Evolutionary conservation across 2,888 invertebrate genomes (phyloP).

Genomic region (Linnaemya tessellans): DNA sequence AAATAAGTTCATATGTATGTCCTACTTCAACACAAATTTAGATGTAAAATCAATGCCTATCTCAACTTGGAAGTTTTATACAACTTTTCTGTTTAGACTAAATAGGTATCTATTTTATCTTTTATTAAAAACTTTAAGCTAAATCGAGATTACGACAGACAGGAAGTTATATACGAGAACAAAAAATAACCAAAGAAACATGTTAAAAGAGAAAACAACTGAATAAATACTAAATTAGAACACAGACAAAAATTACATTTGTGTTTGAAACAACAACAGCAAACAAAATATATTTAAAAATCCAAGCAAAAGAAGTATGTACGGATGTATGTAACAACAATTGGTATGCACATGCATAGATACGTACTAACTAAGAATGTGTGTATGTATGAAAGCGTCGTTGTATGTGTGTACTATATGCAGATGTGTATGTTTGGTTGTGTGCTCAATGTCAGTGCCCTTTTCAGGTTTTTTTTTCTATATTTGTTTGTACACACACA

Average conservation of each 20-base stretch:
- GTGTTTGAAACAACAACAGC: slow-evolving; percentile 30
- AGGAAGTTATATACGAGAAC: slow-evolving; percentile 55
- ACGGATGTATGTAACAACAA: background rate
- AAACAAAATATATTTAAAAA: slow-evolving; percentile 15
- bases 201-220: slow-evolving; percentile 19
- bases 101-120: slow-evolving; percentile 37
- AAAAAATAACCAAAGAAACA: slow-evolving; percentile 5
- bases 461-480: slow-evolving; percentile 47
- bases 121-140: slow-evolving; percentile 24
- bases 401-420: background rate
- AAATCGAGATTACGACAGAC: slow-evolving; percentile 55
- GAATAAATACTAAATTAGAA: slow-evolving; percentile 53
- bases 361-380: background rate
- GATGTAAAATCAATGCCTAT: too few relatives aligned
- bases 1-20: too few relatives aligned
- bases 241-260: slow-evolving; percentile 41
- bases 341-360: background rate
- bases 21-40: too few relatives aligned
- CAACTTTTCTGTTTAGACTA: slow-evolving; percentile 16
- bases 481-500: background rate
- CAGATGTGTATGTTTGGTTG: slow-evolving; percentile 15
- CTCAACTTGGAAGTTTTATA: too few relatives aligned
- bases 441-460: slow-evolving; percentile 70
- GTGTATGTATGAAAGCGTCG: too few relatives aligned
- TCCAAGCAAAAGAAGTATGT: slow-evolving; percentile 4